Conservation (phyloP, 1,140 invertebrate species). For the Drosophila burlai region DNA sequence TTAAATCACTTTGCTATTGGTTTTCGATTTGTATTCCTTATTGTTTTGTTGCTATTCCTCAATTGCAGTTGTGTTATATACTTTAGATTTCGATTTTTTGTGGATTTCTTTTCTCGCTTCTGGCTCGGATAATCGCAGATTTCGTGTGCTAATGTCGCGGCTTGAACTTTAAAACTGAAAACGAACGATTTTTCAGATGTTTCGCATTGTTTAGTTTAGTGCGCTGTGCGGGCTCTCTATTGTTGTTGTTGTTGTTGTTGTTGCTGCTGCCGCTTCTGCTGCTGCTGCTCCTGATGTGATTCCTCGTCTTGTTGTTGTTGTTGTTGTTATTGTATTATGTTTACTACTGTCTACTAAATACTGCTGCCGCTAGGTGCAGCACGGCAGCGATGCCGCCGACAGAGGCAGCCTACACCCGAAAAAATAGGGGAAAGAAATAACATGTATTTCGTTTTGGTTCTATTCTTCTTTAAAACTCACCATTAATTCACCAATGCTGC, state of each 20-base stretch:
- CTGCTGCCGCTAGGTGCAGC: slow-evolving; percentile 69
- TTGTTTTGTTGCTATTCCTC: neutral
- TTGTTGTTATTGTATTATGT: slow-evolving; percentile 75
- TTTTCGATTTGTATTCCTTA: slow-evolving; percentile 3
- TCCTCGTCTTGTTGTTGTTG: slow-evolving; percentile 31
- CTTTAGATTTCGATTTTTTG: slow-evolving; percentile 3
- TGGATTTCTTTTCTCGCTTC: slow-evolving; percentile 8
- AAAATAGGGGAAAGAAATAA: neutral
- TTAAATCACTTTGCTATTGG: slow-evolving; percentile 1
- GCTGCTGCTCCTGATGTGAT: neutral
- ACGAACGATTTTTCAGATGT: slow-evolving; percentile 69
- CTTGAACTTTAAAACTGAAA: slow-evolving; percentile 84
- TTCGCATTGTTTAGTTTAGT: slow-evolving; percentile 81
- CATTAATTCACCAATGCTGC: neutral
- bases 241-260: slow-evolving; percentile 49
- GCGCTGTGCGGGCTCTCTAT: slow-evolving; percentile 57
- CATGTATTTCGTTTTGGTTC: neutral
- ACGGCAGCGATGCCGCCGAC: slow-evolving; percentile 40
- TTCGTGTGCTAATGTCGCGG: slow-evolving; percentile 82
- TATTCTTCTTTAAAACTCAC: neutral
- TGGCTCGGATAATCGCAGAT: slow-evolving; percentile 70
- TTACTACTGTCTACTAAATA: slow-evolving; percentile 58
- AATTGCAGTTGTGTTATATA: slow-evolving; percentile 2
- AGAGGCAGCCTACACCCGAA: slow-evolving; percentile 12
- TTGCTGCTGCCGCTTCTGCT: slow-evolving; percentile 1